A percentile compares a stretch with the other conserved stretches of the same genome.
Conservation (phyloP, 2,888 invertebrate genomes). For the Bedellia somnulentella region DNA sequence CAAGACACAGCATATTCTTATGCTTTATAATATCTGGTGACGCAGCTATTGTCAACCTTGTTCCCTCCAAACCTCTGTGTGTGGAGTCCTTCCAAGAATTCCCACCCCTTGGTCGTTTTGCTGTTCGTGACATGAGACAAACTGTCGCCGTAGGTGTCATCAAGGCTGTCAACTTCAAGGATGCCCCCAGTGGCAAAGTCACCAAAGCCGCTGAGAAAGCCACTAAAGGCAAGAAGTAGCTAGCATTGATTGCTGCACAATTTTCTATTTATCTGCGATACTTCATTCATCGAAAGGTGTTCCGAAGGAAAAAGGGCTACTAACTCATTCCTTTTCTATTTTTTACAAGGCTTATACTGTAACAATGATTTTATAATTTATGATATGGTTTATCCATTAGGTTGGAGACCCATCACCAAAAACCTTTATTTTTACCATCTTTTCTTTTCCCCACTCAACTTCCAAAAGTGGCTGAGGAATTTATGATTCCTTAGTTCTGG, state of each 20-base stretch:
- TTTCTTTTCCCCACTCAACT: too few relatives aligned
- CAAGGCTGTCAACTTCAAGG: constrained; percentile 92
- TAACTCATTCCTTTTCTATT: constrained; percentile 64
- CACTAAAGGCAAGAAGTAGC: constrained; percentile 93
- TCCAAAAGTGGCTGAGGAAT: too few relatives aligned
- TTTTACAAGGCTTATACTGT: constrained; percentile 62
- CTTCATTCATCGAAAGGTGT: constrained; percentile 90
- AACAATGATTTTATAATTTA: constrained; percentile 61
- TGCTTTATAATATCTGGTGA: constrained; percentile 98
- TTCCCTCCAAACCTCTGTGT: constrained; percentile 98
- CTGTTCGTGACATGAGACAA: constrained; percentile 99
- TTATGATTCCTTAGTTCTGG: too few relatives aligned
- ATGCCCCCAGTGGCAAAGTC: constrained; percentile 86
- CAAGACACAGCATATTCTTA: too few relatives aligned
- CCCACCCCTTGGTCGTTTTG: constrained; percentile 98
- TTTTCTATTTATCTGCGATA: constrained; percentile 68
- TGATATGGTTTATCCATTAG: constrained; percentile 56
- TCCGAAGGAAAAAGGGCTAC: constrained; percentile 79
- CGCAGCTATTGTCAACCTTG: constrained; percentile 93
- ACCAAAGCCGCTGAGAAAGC: constrained; percentile 99
- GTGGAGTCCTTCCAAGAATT: constrained; percentile 99
- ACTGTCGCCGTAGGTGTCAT: constrained; percentile 99
- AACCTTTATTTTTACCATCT: too few relatives aligned
- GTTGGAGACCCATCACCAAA: too few relatives aligned
- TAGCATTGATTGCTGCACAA: constrained; percentile 60